A percentile compares a stretch with the other conserved stretches of the same genome.
These are phyloP conservation scores for Drosophila mayri DNA, from an alignment of 1,140 invertebrate species.

Conservation along the genomic window DNA sequence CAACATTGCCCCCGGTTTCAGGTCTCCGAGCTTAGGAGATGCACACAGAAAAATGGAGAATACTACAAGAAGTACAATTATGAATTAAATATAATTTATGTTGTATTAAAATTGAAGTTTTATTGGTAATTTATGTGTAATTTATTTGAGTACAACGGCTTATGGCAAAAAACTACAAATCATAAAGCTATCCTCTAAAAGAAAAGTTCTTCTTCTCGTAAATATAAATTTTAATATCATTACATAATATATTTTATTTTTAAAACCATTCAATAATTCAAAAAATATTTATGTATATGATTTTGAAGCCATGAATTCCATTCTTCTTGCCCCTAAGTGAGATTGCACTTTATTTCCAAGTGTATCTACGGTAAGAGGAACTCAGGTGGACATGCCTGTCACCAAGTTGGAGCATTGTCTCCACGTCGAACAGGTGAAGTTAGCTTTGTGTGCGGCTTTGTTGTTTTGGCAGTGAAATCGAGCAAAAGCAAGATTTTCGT, in stretches of 20 bases:
- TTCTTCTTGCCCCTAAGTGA: no score
- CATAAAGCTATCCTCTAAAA: neutral
- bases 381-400: conserved; percentile 52
- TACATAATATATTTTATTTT: neutral
- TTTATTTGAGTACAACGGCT: neutral
- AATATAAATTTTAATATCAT: neutral
- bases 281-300: neutral
- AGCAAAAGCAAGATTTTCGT: conserved; percentile 67
- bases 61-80: neutral
- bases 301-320: neutral
- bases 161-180: no score
- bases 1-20: conserved; percentile 33
- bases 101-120: neutral
- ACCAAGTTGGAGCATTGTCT: conserved; percentile 74
- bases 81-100: neutral
- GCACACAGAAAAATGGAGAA: neutral
- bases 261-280: neutral
- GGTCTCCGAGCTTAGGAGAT: neutral
- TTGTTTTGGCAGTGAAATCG: conserved; percentile 75
- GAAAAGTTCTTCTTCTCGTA: neutral
- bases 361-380: neutral
- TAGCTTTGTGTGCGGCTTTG: conserved; percentile 38
- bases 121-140: neutral
- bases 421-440: conserved; percentile 74
- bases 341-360: neutral